phyloP scores from a whole-genome alignment of 1,140 invertebrate species.

The Drosophila kohkoa region DNA sequence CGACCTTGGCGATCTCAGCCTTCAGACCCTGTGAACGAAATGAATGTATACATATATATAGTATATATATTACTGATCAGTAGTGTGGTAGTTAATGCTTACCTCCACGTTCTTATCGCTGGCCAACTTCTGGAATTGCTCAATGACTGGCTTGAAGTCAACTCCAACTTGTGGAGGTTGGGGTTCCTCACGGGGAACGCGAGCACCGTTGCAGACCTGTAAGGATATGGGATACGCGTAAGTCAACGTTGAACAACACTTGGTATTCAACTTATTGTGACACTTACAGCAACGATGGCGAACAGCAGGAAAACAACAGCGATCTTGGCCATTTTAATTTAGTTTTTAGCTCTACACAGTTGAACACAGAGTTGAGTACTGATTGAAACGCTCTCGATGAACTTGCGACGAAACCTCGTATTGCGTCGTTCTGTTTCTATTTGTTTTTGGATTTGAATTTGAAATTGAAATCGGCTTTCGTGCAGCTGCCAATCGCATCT shows the following conservation, averaged over 20 bases:
- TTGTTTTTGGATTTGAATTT: neutral
- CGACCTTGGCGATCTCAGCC: neutral
- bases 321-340: conserved; percentile 66
- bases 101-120: neutral
- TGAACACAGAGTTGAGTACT: conserved; percentile 36
- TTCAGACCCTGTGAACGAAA: neutral
- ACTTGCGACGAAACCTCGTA: conserved; percentile 22
- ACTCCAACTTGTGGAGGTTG: accelerated
- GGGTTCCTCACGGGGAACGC: conserved; percentile 42
- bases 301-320: conserved; percentile 61
- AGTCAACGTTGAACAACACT: too few species aligned
- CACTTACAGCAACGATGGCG: conserved; percentile 62
- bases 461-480: conserved; percentile 5
- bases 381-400: conserved; percentile 4
- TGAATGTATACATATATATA: too few species aligned
- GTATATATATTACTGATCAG: too few species aligned
- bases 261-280: neutral
- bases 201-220: conserved; percentile 53
- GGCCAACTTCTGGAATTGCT: neutral
- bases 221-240: neutral
- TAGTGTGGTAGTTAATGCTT: neutral
- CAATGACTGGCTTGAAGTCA: neutral
- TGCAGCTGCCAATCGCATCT: neutral
- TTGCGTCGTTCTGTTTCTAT: conserved; percentile 17
- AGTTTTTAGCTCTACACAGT: conserved; percentile 42